Evolutionary conservation across 37 sponge, comb jelly and placozoan genomes (phyloP).

Genomic region (Axinella damicornis): DNA sequence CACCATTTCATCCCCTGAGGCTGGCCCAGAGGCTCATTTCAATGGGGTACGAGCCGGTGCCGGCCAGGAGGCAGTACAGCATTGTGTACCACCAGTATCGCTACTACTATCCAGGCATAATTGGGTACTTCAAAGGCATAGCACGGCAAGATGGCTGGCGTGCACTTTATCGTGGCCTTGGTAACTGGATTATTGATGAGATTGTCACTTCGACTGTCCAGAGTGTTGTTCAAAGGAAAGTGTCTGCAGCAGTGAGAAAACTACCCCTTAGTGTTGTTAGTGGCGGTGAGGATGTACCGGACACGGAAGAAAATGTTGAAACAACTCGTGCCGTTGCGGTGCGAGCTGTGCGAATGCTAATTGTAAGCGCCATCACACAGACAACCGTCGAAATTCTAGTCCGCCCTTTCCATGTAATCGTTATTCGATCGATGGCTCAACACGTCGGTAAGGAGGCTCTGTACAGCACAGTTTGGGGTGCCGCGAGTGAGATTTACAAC

Average conservation of each 20-base stretch:
- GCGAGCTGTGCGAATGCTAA: conserved; percentile 18
- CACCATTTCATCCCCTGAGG: conserved; percentile 17
- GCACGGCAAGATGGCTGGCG: conserved; percentile 51
- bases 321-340: conserved; percentile 25
- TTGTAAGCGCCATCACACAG: background rate
- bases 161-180: conserved; percentile 58
- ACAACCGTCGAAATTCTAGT: conserved; percentile 6
- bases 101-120: conserved; percentile 63
- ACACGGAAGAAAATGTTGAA: conserved; percentile 45
- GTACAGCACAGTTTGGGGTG: conserved; percentile 20
- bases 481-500: conserved; percentile 44
- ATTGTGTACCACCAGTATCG: conserved; percentile 36
- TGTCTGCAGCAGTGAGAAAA: background rate
- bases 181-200: background rate
- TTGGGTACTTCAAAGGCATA: conserved; percentile 39
- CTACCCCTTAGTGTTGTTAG: conserved; percentile 27
- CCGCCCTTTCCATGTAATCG: conserved; percentile 62
- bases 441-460: conserved; percentile 59
- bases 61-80: conserved; percentile 38
- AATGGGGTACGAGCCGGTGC: conserved; percentile 59
- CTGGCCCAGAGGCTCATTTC: conserved; percentile 48
- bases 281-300: conserved; percentile 39
- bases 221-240: background rate
- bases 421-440: conserved; percentile 58
- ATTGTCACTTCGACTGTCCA: background rate